Evolutionary conservation across 2,113 vertebrate species (phyloP).

Genomic region (Cheirogaleus medius): DNA sequence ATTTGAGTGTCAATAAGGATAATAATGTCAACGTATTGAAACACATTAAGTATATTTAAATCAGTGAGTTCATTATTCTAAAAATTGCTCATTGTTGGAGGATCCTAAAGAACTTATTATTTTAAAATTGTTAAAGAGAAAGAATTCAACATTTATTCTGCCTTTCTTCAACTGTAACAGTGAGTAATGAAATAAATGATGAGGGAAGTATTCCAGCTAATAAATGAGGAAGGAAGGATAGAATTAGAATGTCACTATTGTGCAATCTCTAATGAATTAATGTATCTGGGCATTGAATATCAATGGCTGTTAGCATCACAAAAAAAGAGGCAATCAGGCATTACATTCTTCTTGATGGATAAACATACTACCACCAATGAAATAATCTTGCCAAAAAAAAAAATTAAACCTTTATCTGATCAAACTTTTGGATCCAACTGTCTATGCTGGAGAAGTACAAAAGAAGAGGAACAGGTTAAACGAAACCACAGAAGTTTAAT

Average conservation of each 20-base stretch:
- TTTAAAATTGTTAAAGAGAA: neutral
- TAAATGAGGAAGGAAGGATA: slow-evolving; percentile 10
- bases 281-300: neutral
- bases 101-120: neutral
- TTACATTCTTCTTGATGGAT: neutral
- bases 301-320: neutral
- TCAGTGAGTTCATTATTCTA: neutral
- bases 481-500: neutral
- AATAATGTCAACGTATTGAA: neutral
- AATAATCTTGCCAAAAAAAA: slow-evolving; percentile 2
- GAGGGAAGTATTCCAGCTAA: neutral
- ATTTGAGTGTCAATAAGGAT: neutral
- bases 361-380: neutral
- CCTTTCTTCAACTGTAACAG: neutral
- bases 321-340: neutral
- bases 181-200: slow-evolving; percentile 11
- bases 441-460: neutral
- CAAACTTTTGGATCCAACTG: neutral
- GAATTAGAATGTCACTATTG: slow-evolving; percentile 4
- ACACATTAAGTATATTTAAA: neutral
- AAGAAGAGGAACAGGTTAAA: neutral
- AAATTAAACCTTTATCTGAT: neutral
- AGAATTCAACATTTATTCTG: slow-evolving; percentile 11
- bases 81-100: neutral
- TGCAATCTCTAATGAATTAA: neutral